phyloP scores from a whole-genome alignment of 2,888 invertebrate genomes.

The Zygaena filipendulae region DNA sequence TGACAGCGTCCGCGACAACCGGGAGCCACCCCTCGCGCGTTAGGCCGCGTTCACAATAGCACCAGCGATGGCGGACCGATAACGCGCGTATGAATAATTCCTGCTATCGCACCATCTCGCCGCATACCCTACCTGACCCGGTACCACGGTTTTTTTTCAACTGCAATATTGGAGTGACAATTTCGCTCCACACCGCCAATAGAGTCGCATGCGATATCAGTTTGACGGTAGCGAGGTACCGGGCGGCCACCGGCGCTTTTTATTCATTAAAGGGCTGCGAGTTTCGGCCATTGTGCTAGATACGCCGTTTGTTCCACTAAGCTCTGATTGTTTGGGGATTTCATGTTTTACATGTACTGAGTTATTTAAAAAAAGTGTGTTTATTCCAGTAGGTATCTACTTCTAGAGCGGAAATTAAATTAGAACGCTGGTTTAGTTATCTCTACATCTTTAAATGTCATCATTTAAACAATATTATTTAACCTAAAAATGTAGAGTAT shows the following conservation, averaged over 20 bases:
- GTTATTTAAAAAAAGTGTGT: slow-evolving; percentile 45
- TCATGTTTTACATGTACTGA: slow-evolving; percentile 39
- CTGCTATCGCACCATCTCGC: slow-evolving; percentile 65
- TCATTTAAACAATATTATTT: no score
- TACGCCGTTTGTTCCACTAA: slow-evolving; percentile 51
- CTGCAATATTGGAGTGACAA: slow-evolving; percentile 27
- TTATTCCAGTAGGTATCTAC: slow-evolving; percentile 27
- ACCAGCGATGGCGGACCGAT: slow-evolving; percentile 62
- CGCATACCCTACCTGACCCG: slow-evolving; percentile 66
- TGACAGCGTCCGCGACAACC: slow-evolving; percentile 58
- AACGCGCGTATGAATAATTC: slow-evolving; percentile 67
- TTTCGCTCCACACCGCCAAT: slow-evolving; percentile 23
- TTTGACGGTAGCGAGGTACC: no score
- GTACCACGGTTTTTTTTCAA: slow-evolving; percentile 44
- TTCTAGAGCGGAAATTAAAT: slow-evolving; percentile 40
- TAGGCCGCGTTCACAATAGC: slow-evolving; percentile 57
- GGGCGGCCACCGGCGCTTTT: slow-evolving; percentile 46
- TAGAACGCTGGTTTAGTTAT: slow-evolving; percentile 25
- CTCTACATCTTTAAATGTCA: slow-evolving; percentile 21
- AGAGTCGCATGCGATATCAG: no score
- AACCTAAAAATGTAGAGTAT: no score
- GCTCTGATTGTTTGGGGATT: slow-evolving; percentile 53
- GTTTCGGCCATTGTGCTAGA: slow-evolving; percentile 58
- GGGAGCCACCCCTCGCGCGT: slow-evolving; percentile 60
- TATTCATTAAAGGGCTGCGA: slow-evolving; percentile 60